Conservation (phyloP, 2,113 vertebrate genomes). For the Tragelaphus buxtoni region DNA sequence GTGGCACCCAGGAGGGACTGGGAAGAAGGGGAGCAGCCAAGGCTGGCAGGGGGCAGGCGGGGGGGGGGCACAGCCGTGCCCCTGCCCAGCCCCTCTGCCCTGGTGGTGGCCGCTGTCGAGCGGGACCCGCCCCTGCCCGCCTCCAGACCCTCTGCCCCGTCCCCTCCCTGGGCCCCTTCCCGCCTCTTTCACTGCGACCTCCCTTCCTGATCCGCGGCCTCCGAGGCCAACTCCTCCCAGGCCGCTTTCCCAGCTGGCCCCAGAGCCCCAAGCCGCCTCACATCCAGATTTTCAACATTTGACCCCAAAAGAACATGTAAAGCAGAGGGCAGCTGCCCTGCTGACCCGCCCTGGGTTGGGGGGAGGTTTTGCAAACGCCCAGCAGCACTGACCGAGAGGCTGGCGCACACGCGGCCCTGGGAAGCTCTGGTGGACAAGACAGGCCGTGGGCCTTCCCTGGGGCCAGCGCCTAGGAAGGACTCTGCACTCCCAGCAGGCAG, state of each 20-base stretch:
- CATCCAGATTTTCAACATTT: neutral
- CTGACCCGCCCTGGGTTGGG: neutral
- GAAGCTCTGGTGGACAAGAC: accelerated
- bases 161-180: neutral
- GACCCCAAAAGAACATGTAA: accelerated
- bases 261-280: neutral
- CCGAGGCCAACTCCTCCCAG: accelerated
- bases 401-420: accelerated
- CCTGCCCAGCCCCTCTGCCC: neutral
- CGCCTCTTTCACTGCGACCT: accelerated
- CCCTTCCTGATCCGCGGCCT: accelerated
- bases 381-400: accelerated
- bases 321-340: accelerated
- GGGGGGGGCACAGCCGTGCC: neutral
- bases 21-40: neutral
- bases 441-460: neutral
- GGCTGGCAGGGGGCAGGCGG: too few relatives aligned
- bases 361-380: accelerated
- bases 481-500: accelerated
- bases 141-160: too few relatives aligned
- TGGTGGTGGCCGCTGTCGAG: accelerated
- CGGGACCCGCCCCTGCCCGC: accelerated
- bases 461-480: neutral
- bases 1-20: neutral
- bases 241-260: neutral